Evolutionary conservation across 1,140 invertebrate species (phyloP).

Genomic region (Megalopta genalis): DNA sequence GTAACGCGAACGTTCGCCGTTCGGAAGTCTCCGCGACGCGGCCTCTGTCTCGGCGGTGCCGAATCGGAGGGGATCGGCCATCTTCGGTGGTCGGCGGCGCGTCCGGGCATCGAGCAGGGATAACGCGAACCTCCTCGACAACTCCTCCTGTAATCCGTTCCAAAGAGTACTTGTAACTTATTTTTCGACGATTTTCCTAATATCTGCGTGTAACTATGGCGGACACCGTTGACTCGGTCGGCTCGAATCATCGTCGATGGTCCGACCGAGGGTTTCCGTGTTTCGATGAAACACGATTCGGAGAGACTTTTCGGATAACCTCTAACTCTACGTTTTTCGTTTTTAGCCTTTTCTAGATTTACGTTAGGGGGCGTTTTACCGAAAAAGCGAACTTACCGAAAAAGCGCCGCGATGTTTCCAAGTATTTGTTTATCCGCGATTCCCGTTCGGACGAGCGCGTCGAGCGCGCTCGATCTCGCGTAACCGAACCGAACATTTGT

Average conservation of each 20-base stretch:
- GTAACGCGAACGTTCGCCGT: constrained; percentile 55
- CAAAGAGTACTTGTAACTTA: constrained; percentile 16
- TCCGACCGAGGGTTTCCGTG: no score
- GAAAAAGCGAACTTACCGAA: no score
- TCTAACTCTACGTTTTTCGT: no score
- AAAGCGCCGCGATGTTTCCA: no score
- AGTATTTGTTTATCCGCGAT: constrained; percentile 19
- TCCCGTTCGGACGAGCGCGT: constrained; percentile 1
- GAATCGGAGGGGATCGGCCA: neutral
- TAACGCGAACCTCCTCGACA: neutral
- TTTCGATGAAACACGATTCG: no score
- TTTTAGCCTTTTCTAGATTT: no score
- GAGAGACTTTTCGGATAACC: no score
- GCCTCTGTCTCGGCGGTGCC: no score
- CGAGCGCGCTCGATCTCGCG: neutral
- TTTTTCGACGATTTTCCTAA: constrained; percentile 12
- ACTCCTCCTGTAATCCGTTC: constrained; percentile 41
- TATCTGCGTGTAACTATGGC: no score
- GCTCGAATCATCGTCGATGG: neutral
- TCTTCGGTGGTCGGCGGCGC: neutral
- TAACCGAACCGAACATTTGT: neutral
- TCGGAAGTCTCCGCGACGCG: no score
- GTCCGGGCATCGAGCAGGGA: neutral
- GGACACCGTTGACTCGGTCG: no score
- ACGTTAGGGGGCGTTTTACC: no score